Conservation (phyloP, 2,888 invertebrate genomes). For the Coleophora flavipennella region DNA sequence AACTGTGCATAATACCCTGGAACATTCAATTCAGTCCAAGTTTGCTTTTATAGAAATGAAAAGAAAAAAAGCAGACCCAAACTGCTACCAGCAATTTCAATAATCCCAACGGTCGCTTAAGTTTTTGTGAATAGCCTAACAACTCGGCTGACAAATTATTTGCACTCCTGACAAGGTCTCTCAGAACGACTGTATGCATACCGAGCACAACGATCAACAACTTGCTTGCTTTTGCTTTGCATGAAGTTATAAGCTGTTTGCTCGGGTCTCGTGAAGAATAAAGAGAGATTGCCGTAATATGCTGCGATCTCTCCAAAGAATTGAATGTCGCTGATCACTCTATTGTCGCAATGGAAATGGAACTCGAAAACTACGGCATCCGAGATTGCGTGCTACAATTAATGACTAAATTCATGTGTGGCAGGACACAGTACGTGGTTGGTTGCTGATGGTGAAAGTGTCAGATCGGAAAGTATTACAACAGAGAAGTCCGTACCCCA, state of each 20-base stretch:
- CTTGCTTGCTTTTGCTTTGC: neutral
- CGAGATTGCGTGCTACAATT: neutral
- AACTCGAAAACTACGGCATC: slow-evolving; percentile 4
- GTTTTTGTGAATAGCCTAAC: slow-evolving; percentile 4
- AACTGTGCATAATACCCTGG: neutral
- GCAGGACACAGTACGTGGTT: slow-evolving; percentile 2
- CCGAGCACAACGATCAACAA: slow-evolving; percentile 3
- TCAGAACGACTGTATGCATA: slow-evolving; percentile 7
- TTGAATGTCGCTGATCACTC: slow-evolving; percentile 9
- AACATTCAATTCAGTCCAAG: neutral
- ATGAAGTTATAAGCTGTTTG: slow-evolving; percentile 1
- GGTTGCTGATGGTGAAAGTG: neutral
- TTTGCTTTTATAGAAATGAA: slow-evolving; percentile 3
- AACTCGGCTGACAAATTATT: neutral
- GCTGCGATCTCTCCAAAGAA: slow-evolving; percentile 7
- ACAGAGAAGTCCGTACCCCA: slow-evolving; percentile 1
- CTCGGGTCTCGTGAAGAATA: slow-evolving; percentile 1
- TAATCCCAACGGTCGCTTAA: slow-evolving; percentile 4
- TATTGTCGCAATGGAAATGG: neutral
- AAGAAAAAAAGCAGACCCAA: slow-evolving; percentile 2
- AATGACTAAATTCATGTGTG: neutral
- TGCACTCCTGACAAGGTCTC: neutral
- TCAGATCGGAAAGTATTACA: neutral
- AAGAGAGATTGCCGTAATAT: slow-evolving; percentile 4
- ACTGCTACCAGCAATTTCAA: slow-evolving; percentile 3